These are phyloP conservation scores for Argyrosomus regius DNA, from an alignment of 2,797 vertebrate species.

Conservation along the genomic window DNA sequence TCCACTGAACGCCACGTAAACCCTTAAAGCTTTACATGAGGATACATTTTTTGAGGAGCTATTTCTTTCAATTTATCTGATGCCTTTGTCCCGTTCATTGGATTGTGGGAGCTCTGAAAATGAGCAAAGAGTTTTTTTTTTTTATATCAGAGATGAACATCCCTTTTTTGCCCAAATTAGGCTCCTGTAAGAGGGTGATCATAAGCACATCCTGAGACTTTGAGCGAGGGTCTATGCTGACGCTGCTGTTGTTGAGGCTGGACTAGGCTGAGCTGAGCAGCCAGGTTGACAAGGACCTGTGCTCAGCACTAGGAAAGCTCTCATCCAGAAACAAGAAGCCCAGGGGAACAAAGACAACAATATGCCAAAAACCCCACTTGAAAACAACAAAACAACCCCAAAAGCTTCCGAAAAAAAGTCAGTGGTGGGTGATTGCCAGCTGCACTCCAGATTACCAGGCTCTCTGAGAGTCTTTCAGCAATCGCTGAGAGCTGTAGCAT, in stretches of 20 bases:
- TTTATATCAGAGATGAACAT: conserved; percentile 51
- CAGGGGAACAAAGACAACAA: conserved; percentile 85
- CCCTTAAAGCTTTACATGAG: conserved; percentile 67
- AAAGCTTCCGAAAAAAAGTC: conserved; percentile 76
- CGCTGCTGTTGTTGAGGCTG: conserved; percentile 70
- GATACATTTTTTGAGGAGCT: conserved; percentile 52
- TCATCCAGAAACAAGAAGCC: conserved; percentile 88
- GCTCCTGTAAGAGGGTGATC: conserved; percentile 72
- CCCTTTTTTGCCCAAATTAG: conserved; percentile 69
- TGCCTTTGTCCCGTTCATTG: conserved; percentile 57
- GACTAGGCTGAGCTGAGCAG: conserved; percentile 77
- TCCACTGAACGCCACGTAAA: conserved; percentile 67
- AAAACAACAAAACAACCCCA: conserved; percentile 86
- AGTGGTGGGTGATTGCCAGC: conserved; percentile 85
- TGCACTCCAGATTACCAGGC: conserved; percentile 84
- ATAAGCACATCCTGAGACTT: conserved; percentile 74
- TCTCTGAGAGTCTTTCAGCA: conserved; percentile 79
- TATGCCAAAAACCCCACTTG: conserved; percentile 79
- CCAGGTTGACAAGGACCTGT: conserved; percentile 85
- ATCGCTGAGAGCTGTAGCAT: conserved; percentile 80
- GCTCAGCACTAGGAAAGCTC: conserved; percentile 87
- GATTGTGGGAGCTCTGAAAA: conserved; percentile 59
- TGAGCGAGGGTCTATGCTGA: conserved; percentile 80
- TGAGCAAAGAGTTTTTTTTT: conserved; percentile 48
- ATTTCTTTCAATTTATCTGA: conserved; percentile 76